Evolutionary conservation across 2,888 invertebrate species (phyloP).

Genomic region (Mallateleia sp.): DNA sequence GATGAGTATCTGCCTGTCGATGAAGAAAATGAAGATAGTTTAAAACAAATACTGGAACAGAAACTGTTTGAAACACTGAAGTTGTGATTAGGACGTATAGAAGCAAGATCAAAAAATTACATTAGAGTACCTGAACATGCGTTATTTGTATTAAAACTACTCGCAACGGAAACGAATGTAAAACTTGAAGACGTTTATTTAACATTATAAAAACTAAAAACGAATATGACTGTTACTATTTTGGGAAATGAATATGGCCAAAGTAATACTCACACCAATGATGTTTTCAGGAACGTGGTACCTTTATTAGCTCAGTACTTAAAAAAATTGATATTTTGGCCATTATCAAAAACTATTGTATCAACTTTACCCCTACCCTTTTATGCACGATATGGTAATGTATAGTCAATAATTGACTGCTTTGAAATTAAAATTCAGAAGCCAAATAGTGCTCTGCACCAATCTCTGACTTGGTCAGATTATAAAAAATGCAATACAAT

Average conservation of each 20-base stretch:
- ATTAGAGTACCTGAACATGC: slow-evolving; percentile 42
- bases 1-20: slow-evolving; percentile 18
- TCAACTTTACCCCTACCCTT: slow-evolving; percentile 27
- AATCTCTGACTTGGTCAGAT: slow-evolving; percentile 82
- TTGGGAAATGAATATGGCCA: slow-evolving; percentile 18
- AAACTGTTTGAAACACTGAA: background rate
- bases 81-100: slow-evolving; percentile 23
- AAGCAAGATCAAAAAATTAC: slow-evolving; percentile 40
- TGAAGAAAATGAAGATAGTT: slow-evolving; percentile 33
- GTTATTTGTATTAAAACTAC: slow-evolving; percentile 25
- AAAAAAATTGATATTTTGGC: slow-evolving; percentile 37
- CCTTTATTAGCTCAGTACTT: slow-evolving; percentile 22
- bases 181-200: slow-evolving; percentile 47
- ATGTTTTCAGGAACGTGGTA: slow-evolving; percentile 10
- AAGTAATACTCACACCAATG: slow-evolving; percentile 7
- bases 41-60: slow-evolving; percentile 2
- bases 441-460: slow-evolving; percentile 78
- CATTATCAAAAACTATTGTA: background rate
- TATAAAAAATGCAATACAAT: slow-evolving; percentile 83
- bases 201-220: slow-evolving; percentile 41
- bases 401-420: slow-evolving; percentile 80
- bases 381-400: slow-evolving; percentile 34
- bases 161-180: background rate
- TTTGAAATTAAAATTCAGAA: slow-evolving; percentile 83
- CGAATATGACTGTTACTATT: slow-evolving; percentile 7